These are phyloP conservation scores for Eupithecia vulgata DNA, from an alignment of 2,888 invertebrate genomes.

Conservation along the genomic window DNA sequence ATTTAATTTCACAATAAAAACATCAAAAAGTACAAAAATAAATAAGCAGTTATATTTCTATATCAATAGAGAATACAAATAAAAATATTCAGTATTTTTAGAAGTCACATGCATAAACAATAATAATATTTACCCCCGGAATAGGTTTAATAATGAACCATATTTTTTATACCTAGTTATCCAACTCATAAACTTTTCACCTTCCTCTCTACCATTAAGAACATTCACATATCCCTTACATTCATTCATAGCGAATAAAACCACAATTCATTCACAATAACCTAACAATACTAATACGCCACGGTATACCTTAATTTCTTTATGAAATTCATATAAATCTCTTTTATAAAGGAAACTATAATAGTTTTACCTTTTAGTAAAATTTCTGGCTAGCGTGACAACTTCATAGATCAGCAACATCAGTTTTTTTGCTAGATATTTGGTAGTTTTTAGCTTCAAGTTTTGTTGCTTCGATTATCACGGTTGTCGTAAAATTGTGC, in stretches of 20 bases:
- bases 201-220: constrained; percentile 1
- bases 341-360: constrained; percentile 27
- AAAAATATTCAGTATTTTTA: too few species aligned
- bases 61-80: too few species aligned
- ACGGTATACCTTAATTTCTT: constrained; percentile 46
- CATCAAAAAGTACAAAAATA: too few species aligned
- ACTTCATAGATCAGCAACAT: constrained; percentile 39
- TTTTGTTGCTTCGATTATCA: constrained; percentile 73
- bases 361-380: constrained; percentile 35
- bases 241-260: constrained; percentile 35
- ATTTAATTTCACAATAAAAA: too few species aligned
- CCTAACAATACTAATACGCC: constrained; percentile 35
- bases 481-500: constrained; percentile 70
- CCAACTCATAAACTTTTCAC: too few species aligned
- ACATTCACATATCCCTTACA: neutral
- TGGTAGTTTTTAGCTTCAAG: constrained; percentile 48
- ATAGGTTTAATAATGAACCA: too few species aligned
- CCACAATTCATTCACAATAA: constrained; percentile 41
- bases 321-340: constrained; percentile 51
- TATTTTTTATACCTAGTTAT: too few species aligned
- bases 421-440: constrained; percentile 38
- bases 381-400: constrained; percentile 45
- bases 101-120: too few species aligned
- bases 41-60: too few species aligned
- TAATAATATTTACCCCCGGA: too few species aligned